Evolutionary conservation across 2,888 invertebrate species (phyloP).

Genomic region (Acronicta leporina): DNA sequence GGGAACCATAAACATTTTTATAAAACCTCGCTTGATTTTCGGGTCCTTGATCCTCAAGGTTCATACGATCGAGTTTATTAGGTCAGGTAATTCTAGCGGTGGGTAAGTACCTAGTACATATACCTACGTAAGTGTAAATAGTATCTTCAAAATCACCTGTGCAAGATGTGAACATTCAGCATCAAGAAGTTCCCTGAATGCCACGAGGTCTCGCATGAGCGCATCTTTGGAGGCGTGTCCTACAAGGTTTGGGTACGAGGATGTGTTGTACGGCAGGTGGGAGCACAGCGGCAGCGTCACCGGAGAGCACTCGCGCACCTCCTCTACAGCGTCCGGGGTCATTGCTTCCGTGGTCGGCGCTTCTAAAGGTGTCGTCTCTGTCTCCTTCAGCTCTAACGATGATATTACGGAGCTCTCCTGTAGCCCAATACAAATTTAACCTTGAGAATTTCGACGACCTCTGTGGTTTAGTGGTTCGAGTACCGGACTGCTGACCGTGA

Average conservation of each 20-base stretch:
- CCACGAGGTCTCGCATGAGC: slow-evolving; percentile 92
- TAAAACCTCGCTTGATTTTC: too few relatives aligned
- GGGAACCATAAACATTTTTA: too few relatives aligned
- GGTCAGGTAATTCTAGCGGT: too few relatives aligned
- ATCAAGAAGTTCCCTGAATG: slow-evolving; percentile 95
- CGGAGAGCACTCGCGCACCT: slow-evolving; percentile 91
- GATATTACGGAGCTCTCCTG: slow-evolving; percentile 86
- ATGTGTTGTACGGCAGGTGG: slow-evolving; percentile 93
- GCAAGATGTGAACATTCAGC: slow-evolving; percentile 96
- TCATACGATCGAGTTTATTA: too few relatives aligned
- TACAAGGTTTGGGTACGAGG: slow-evolving; percentile 95
- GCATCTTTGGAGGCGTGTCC: slow-evolving; percentile 91
- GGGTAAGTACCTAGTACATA: too few relatives aligned
- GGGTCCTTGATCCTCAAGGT: too few relatives aligned
- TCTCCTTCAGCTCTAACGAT: slow-evolving; percentile 79
- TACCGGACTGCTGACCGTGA: too few relatives aligned
- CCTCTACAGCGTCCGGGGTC: slow-evolving; percentile 83
- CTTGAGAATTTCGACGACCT: too few relatives aligned
- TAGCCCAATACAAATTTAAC: slow-evolving; percentile 42
- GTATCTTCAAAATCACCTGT: slow-evolving; percentile 81
- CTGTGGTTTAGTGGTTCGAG: too few relatives aligned
- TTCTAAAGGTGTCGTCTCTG: slow-evolving; percentile 76
- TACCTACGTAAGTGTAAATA: too few relatives aligned
- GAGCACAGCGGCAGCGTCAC: slow-evolving; percentile 92
- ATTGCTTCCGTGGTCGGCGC: slow-evolving; percentile 79